A percentile compares a stretch with the other conserved stretches of the same genome.
Evolutionary conservation across 2,888 invertebrate species (phyloP).

Genomic region (Drosophila putrida): DNA sequence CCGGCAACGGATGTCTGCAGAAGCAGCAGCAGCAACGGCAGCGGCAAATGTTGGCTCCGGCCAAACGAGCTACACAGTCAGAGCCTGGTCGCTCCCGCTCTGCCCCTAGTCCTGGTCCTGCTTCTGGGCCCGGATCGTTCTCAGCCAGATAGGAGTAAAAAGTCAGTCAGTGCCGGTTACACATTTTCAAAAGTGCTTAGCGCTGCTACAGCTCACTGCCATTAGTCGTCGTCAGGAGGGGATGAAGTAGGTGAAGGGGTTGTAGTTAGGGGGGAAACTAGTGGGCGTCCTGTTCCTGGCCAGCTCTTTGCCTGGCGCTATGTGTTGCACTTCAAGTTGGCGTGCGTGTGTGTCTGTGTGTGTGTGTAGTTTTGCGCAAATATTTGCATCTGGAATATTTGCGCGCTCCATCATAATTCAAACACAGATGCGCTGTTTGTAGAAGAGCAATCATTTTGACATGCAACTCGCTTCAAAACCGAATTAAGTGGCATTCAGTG

Average conservation of each 20-base stretch:
- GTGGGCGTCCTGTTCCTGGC: constrained; percentile 46
- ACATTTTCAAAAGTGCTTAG: constrained; percentile 79
- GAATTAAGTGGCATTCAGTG: constrained; percentile 83
- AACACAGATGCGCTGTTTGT: constrained; percentile 85
- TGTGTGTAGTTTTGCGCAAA: constrained; percentile 84
- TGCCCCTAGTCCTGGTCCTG: background rate
- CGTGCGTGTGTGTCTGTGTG: constrained; percentile 56
- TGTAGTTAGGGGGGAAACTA: constrained; percentile 6
- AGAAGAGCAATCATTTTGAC: constrained; percentile 85
- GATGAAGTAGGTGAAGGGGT: constrained; percentile 10
- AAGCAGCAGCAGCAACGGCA: constrained; percentile 32
- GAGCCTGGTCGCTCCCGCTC: constrained; percentile 1
- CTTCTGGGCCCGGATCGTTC: constrained; percentile 44
- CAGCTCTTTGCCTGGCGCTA: constrained; percentile 52
- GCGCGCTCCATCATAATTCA: constrained; percentile 85
- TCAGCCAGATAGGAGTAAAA: constrained; percentile 62
- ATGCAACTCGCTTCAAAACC: constrained; percentile 83
- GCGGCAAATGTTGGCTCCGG: constrained; percentile 70
- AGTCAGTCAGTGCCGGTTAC: constrained; percentile 79
- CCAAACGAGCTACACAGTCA: constrained; percentile 59
- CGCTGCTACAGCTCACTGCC: constrained; percentile 70
- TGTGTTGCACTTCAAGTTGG: constrained; percentile 76
- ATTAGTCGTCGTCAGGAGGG: constrained; percentile 55
- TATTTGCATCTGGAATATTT: constrained; percentile 85
- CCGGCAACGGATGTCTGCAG: constrained; percentile 75